A percentile compares a stretch with the other conserved stretches of the same genome.
These are phyloP conservation scores for Callospermophilus lateralis DNA, from an alignment of 2,113 vertebrate species.

Conservation along the genomic window DNA sequence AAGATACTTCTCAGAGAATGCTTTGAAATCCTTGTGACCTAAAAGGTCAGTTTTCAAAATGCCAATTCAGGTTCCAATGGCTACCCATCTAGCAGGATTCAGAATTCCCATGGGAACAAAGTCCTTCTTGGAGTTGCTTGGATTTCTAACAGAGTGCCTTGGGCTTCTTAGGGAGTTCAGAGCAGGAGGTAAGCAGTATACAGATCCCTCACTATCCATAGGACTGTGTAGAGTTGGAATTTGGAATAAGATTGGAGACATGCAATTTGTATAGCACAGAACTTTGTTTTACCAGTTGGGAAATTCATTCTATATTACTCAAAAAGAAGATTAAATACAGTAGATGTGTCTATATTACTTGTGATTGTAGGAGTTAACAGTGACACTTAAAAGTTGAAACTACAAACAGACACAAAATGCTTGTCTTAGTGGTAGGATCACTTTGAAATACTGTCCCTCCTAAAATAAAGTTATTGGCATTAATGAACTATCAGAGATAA, in stretches of 20 bases:
- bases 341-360: background rate
- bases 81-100: background rate
- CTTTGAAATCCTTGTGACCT: background rate
- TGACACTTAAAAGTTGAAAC: constrained; percentile 72
- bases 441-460: constrained; percentile 1
- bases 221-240: background rate
- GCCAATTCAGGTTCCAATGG: background rate
- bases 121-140: background rate
- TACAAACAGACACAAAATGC: background rate
- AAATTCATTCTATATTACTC: constrained; percentile 58
- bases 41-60: background rate
- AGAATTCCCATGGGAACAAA: background rate
- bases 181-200: background rate
- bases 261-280: background rate
- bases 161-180: background rate
- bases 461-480: constrained; percentile 37
- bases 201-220: background rate
- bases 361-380: background rate
- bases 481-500: constrained; percentile 75
- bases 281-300: constrained; percentile 26
- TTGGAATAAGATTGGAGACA: constrained; percentile 20
- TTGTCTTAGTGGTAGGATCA: background rate
- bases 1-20: background rate
- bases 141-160: background rate
- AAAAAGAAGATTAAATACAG: constrained; percentile 33